These are phyloP conservation scores for Turritopsis dohrnii DNA, from an alignment of 30 jellyfish, hydroid and myxozoan genomes.

Conservation along the genomic window DNA sequence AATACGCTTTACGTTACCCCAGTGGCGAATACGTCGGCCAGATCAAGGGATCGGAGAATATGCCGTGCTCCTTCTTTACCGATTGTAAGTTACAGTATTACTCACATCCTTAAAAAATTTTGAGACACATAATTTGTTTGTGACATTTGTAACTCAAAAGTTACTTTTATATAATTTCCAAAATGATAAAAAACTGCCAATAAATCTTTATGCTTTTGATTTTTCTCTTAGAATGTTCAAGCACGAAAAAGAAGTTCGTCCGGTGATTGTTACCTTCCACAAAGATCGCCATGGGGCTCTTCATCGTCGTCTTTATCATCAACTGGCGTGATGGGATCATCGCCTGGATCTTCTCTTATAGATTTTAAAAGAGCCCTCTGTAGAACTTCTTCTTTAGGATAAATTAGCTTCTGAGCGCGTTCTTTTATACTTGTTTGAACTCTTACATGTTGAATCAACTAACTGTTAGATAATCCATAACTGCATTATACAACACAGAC, in stretches of 20 bases:
- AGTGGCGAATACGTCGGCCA: background rate
- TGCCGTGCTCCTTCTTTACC: background rate
- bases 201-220: background rate
- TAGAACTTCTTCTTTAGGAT: background rate
- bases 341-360: background rate
- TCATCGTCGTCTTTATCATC: background rate
- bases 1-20: background rate
- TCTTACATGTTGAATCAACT: no score
- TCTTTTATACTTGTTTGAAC: no score
- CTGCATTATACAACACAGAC: no score
- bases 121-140: background rate
- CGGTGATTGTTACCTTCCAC: background rate
- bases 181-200: no score
- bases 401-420: background rate
- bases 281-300: background rate
- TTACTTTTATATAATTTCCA: no score
- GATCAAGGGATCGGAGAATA: background rate
- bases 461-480: no score
- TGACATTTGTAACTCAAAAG: background rate
- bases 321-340: background rate
- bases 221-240: background rate
- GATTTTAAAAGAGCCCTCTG: slow-evolving; percentile 11
- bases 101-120: no score
- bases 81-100: background rate
- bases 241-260: background rate